phyloP scores from a whole-genome alignment of 2,888 invertebrate species.

The Galerucella calmariensis region DNA sequence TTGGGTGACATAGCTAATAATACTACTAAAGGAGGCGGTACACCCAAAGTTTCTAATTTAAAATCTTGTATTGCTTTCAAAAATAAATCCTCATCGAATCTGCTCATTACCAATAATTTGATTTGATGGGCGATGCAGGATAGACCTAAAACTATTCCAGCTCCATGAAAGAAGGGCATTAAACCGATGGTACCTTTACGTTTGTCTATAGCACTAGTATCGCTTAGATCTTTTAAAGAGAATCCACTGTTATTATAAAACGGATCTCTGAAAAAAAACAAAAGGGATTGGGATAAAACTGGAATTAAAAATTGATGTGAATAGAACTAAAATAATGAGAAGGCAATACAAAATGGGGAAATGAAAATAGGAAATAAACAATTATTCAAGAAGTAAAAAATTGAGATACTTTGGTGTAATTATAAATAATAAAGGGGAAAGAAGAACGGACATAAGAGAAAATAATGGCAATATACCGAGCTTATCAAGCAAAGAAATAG shows the following conservation, averaged over 20 bases:
- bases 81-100: constrained; percentile 67
- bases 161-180: constrained; percentile 54
- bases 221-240: neutral
- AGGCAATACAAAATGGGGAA: too few relatives aligned
- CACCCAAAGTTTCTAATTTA: constrained; percentile 73
- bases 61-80: constrained; percentile 76
- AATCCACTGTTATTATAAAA: constrained; percentile 21
- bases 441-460: too few relatives aligned
- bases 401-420: too few relatives aligned
- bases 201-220: neutral
- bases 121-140: constrained; percentile 39
- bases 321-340: too few relatives aligned
- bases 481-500: too few relatives aligned
- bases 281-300: too few relatives aligned
- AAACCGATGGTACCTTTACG: constrained; percentile 37
- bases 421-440: too few relatives aligned
- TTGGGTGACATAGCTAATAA: constrained; percentile 84
- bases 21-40: constrained; percentile 85
- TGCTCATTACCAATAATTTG: constrained; percentile 47
- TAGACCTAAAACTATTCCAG: constrained; percentile 49
- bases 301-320: too few relatives aligned
- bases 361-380: too few relatives aligned
- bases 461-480: too few relatives aligned
- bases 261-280: constrained; percentile 41
- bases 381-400: too few relatives aligned